These are phyloP conservation scores for Synanthedon tipuliformis DNA, from an alignment of 2,888 invertebrate genomes.

Conservation along the genomic window DNA sequence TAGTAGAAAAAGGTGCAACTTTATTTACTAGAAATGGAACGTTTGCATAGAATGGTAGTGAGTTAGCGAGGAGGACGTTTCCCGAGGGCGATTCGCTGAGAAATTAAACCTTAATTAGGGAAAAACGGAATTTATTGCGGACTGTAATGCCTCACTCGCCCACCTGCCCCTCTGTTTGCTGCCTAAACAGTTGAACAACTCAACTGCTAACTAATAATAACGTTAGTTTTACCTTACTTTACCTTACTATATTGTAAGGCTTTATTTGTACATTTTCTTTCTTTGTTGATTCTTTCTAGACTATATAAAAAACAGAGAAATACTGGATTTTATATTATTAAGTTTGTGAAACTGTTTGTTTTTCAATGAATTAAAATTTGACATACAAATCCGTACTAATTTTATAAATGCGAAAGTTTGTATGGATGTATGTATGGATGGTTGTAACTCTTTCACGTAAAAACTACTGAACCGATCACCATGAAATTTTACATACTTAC, in stretches of 20 bases:
- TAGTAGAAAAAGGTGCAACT: too few relatives aligned
- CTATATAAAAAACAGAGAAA: too few relatives aligned
- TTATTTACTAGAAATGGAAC: too few relatives aligned
- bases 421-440: too few relatives aligned
- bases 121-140: slow-evolving; percentile 63
- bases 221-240: not conserved
- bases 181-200: slow-evolving; percentile 15
- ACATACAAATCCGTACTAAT: too few relatives aligned
- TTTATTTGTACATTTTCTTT: not conserved
- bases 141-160: slow-evolving; percentile 35
- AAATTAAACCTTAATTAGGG: slow-evolving; percentile 65
- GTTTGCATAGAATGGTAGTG: not conserved
- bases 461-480: too few relatives aligned
- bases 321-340: too few relatives aligned
- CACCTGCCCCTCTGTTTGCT: slow-evolving; percentile 38
- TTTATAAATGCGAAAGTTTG: too few relatives aligned
- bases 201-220: not conserved
- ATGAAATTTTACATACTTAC: too few relatives aligned
- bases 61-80: not conserved
- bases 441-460: too few relatives aligned
- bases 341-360: too few relatives aligned
- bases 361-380: too few relatives aligned
- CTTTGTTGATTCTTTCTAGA: not conserved
- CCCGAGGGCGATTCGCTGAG: slow-evolving; percentile 9
- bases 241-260: not conserved